Conservation (phyloP, 2,113 vertebrate species). For the Syngnathus floridae region DNA sequence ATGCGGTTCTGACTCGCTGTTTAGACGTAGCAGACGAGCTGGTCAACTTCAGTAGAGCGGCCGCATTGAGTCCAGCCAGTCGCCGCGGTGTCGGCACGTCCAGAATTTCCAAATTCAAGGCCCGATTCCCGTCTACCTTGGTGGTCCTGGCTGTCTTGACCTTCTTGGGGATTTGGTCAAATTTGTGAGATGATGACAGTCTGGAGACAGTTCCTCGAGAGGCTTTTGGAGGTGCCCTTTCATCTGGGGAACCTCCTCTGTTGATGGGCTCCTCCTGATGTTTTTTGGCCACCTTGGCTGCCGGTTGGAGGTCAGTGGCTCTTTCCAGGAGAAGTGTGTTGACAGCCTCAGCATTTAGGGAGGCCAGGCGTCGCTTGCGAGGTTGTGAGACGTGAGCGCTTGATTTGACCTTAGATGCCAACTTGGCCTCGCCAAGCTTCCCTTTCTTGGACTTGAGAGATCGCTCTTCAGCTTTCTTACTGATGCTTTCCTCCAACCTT, state of each 20-base stretch:
- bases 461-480: constrained; percentile 24
- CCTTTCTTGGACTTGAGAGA: constrained; percentile 35
- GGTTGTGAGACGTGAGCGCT: constrained; percentile 62
- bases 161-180: constrained; percentile 45
- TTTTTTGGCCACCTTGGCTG: constrained; percentile 60
- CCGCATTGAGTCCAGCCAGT: constrained; percentile 89
- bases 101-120: constrained; percentile 47
- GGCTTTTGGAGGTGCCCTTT: constrained; percentile 22
- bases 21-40: constrained; percentile 73
- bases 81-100: constrained; percentile 79
- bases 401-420: constrained; percentile 38
- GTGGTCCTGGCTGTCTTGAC: constrained; percentile 51
- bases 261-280: constrained; percentile 49
- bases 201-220: constrained; percentile 28
- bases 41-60: constrained; percentile 87
- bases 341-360: constrained; percentile 89
- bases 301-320: constrained; percentile 57
- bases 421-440: constrained; percentile 29
- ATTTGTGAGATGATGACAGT: constrained; percentile 38
- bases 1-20: constrained; percentile 53
- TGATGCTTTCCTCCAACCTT: constrained; percentile 68
- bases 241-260: constrained; percentile 27
- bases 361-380: constrained; percentile 87
- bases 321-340: constrained; percentile 89
- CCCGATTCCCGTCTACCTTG: constrained; percentile 4